Base-by-base conservation (phyloP, 2,888 invertebrate genomes). In the Diplazon laetatorius region DNA sequence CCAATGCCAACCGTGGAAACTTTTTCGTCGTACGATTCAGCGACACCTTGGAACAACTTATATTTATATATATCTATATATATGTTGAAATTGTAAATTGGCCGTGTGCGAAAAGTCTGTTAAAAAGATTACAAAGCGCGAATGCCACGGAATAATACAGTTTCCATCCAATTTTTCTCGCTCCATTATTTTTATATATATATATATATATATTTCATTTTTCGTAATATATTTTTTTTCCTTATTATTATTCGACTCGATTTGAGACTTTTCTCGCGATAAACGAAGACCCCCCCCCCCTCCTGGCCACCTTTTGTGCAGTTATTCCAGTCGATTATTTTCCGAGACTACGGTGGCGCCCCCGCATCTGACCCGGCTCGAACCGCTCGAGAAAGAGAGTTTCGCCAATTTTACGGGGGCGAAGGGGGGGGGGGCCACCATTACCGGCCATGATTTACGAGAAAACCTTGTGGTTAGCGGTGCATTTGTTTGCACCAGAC, bases 391-490 rank as follows among this genome's bases (percentile, higher is more conserved):
- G 22, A 52, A 25, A 12, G 8, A 52, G 25, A 14, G 30, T 76
- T 76, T 71, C 76, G 76, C 65, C 71, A 76, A 71, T 76, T 76
- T 76, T 42, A 66, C 76, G 37, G 44, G n/a, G n/a, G n/a, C n/a
- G n/a, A n/a, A n/a, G n/a, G n/a, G n/a, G n/a, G n/a, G n/a, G n/a
- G n/a, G n/a, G 60, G 76, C 44, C 50, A 72, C 76, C 76, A 71
- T 76, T 71, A 76, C 70, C 70, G 39, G 48, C 37, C 35, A 71
- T 76, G 76, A 76, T 71, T 76, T 66, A 76, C 65, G 71, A 76
- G 59, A 22, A 30, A 20, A 3, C 48, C 20, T 25, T n/a, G n/a
- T 4, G n/a, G 4, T 6, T 2, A 14, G 8, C 25, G 22, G 10
- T 12, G 25, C 50, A 10, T 50, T 50, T 50, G 5, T 22, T 50